Evolutionary conservation across 2,888 invertebrate species (phyloP).

Genomic region (Nasonovia ribisnigri): DNA sequence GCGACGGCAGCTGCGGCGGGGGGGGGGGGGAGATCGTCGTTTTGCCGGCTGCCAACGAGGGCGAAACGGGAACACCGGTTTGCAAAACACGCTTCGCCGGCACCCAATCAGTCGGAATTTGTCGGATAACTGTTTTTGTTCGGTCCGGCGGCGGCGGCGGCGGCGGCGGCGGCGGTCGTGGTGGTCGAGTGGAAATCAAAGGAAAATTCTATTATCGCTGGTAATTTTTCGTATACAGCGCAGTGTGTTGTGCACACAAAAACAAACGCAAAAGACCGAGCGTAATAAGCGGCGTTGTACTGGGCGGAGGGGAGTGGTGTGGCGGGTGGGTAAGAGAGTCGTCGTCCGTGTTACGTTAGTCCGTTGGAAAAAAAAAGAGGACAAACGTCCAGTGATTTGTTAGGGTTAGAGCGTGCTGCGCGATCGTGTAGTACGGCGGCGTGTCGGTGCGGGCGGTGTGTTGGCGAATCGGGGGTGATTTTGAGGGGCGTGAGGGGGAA

Average conservation of each 20-base stretch:
- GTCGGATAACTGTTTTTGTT: neutral
- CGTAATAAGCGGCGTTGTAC: neutral
- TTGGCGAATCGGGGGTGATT: neutral
- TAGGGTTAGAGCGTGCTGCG: conserved; percentile 23
- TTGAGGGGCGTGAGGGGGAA: neutral
- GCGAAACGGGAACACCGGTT: neutral
- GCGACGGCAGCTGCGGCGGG: too few species aligned
- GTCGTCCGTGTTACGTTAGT: neutral
- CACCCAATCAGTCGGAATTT: conserved; percentile 21
- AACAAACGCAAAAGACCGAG: conserved; percentile 10
- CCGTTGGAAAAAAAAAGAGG: neutral
- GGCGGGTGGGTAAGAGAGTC: neutral
- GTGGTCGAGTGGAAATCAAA: neutral
- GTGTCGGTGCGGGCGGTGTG: neutral
- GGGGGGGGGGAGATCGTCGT: too few species aligned
- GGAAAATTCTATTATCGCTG: neutral
- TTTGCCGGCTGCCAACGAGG: neutral
- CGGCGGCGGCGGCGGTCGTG: neutral
- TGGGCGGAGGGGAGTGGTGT: too few species aligned
- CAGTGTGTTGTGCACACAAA: conserved; percentile 8
- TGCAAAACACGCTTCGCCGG: neutral
- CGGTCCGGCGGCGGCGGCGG: neutral
- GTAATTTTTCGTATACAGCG: neutral
- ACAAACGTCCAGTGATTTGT: conserved; percentile 57
- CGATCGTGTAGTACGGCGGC: neutral